Conservation (phyloP, 2,797 vertebrate species). For the Pelodytes ibericus region DNA sequence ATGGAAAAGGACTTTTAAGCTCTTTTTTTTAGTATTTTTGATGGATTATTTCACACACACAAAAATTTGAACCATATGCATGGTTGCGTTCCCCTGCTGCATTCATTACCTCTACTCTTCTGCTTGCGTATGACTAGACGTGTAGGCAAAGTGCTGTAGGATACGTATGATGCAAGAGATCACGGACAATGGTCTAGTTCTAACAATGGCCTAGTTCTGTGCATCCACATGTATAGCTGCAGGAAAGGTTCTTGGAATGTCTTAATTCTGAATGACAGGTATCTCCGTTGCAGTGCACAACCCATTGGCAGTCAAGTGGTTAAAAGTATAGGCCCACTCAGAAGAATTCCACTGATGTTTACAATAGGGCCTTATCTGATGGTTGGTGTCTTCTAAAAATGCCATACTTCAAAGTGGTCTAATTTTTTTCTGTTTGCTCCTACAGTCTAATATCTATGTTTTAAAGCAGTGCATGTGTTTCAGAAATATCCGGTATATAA, state of each 20-base stretch:
- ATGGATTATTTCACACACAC: slow-evolving; percentile 41
- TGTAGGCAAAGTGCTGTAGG: neutral
- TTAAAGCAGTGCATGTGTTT: no score
- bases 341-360: neutral
- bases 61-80: slow-evolving; percentile 61
- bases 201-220: slow-evolving; percentile 10
- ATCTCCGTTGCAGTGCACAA: neutral
- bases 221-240: neutral
- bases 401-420: no score
- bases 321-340: neutral
- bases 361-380: neutral
- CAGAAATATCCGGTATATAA: no score
- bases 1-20: slow-evolving; percentile 46
- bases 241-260: neutral
- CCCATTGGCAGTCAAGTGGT: neutral
- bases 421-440: no score
- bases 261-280: neutral
- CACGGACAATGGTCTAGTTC: neutral
- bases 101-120: slow-evolving; percentile 32
- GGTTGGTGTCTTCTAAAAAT: no score
- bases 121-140: slow-evolving; percentile 32
- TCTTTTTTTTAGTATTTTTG: slow-evolving; percentile 68
- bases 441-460: no score
- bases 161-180: slow-evolving; percentile 4
- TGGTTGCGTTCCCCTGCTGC: slow-evolving; percentile 40